Evolutionary conservation across 1,140 invertebrate genomes (phyloP), one percentile per base, ranked within the genome.

Genomic region (Asbolus verrucosus): DNA sequence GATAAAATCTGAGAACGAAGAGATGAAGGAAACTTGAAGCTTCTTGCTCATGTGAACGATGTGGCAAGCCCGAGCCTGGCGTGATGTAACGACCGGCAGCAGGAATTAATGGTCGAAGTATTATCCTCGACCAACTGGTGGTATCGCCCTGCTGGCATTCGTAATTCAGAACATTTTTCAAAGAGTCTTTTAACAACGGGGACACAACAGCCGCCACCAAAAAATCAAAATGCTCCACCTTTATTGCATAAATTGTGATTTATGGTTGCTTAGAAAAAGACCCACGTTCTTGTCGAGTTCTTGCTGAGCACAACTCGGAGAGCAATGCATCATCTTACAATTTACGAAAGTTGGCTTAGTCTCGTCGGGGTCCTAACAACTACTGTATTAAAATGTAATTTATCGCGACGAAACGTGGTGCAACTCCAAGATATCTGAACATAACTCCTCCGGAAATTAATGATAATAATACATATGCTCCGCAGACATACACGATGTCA

Each of bases 381-480:
- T 54, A 54, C 46, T 54, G 46, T 54, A 54, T 54, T 54, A 54
- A 54, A 54, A 54, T 54, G 9, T 54, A 54, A 27, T 54, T 54
- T 54, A 54, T 54, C 46, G 46, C 46, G 21, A 54, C 46, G 46
- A 54, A 24, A 54, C 46, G 46, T 54, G 21, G 19, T 54, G 46
- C 46, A 27, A 19, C 21, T 19, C 46, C 18, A n/a, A 24, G 21
- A 54, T 21, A 27, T 24, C 11, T 6, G 13, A 54, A 54, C 27
- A 54, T 19, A 13, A 13, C 46, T 2, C 46, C 21, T 9, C 19
- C 46, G 46, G 46, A 54, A 54, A 54, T 54, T 54, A 54, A 54
- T 54, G 46, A 54, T 54, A 54, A 54, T 54, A 54, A 27, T 54
- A 54, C 46, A 54, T 54, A 11, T 24, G 46, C 27, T 19, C 46